Base-by-base conservation (phyloP, 2,113 vertebrate genomes). In the Heterotilapia buettikoferi region DNA sequence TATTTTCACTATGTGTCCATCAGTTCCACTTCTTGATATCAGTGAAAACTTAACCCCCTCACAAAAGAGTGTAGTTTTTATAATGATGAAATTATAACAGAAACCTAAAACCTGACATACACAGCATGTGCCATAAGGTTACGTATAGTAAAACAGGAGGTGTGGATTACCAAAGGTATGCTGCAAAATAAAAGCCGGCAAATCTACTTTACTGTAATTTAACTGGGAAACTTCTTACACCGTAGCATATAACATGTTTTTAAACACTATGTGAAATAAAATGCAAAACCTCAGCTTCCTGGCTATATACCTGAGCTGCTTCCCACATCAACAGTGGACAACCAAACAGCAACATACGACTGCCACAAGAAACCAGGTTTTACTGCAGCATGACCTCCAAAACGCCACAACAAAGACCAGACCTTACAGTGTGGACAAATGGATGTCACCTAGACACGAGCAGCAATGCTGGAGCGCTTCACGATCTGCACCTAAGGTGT, bases 341-440 rank as follows among this genome's bases (percentile, higher is more conserved):
- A 79, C 71, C 40, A 29, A 87, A 38, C 47, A 63, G 18, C 86
- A 61, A 83, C 18, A 36, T 33, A 56, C 9, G 83, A 43, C n/a
- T 79, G 73, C 90, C 94, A 81, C 94, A 95, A 83, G 18, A 92
- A 47, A 31, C 4, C 5, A 80, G 33, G 66, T 40, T 52, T 76
- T 36, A 78, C 63, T 47, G 87, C 84, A 86, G 26, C 84, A 43
- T 50, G 81, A 89, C 66, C 84, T 45, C 79, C 57, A 13, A n/a
- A 45, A 84, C 40, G 85, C 96, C 95, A 95, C 95, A 95, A 92
- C 94, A 96, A 94, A 96, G 89, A 83, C 3, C 33, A 73, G 83
- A 57, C n/a, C 19, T 2, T 11, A 4, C 24, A 6, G 6, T 40
- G 33, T 31, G 91, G 92, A 90, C 56, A 13, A 3, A 79, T 2